Evolutionary conservation across 1,140 invertebrate genomes (phyloP).

Genomic region (Drosophila nasuta): DNA sequence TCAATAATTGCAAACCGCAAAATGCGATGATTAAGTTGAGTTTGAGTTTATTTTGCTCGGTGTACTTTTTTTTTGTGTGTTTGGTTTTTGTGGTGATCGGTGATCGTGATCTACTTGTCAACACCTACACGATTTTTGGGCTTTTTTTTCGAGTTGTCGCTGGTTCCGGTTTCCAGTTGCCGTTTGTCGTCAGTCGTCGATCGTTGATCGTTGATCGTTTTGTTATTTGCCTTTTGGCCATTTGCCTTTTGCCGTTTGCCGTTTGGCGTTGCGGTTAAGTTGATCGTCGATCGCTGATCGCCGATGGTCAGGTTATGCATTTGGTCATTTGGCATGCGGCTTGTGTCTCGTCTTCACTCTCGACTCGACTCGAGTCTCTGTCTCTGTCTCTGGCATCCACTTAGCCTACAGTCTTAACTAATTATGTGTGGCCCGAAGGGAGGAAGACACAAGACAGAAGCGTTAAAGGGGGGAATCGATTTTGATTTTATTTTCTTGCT

Average conservation of each 20-base stretch:
- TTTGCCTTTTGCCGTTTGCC: conserved; percentile 12
- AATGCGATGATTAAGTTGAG: conserved; percentile 39
- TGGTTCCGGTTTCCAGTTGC: conserved; percentile 51
- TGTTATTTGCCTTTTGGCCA: conserved; percentile 16
- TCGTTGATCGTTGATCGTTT: background rate
- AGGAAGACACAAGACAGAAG: background rate
- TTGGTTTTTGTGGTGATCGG: background rate
- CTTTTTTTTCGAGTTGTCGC: conserved; percentile 23
- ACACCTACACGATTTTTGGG: conserved; percentile 68
- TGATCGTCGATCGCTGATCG: conserved; percentile 8
- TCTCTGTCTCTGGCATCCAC: conserved; percentile 13
- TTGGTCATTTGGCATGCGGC: conserved; percentile 53
- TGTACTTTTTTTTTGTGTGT: background rate
- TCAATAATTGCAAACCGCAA: background rate
- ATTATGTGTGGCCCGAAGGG: conserved; percentile 33
- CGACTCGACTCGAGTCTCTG: background rate
- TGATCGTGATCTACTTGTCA: conserved; percentile 80
- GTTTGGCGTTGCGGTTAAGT: conserved; percentile 45
- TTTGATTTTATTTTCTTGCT: conserved; percentile 1
- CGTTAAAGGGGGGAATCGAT: conserved; percentile 9
- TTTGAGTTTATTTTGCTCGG: background rate
- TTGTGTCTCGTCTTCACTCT: background rate
- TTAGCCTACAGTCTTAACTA: conserved; percentile 39
- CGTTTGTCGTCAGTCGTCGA: conserved; percentile 16
- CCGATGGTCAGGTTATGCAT: conserved; percentile 41